Conservation (phyloP, 53 echinoderm and acorn worm species). For the Stichopus horrens region DNA sequence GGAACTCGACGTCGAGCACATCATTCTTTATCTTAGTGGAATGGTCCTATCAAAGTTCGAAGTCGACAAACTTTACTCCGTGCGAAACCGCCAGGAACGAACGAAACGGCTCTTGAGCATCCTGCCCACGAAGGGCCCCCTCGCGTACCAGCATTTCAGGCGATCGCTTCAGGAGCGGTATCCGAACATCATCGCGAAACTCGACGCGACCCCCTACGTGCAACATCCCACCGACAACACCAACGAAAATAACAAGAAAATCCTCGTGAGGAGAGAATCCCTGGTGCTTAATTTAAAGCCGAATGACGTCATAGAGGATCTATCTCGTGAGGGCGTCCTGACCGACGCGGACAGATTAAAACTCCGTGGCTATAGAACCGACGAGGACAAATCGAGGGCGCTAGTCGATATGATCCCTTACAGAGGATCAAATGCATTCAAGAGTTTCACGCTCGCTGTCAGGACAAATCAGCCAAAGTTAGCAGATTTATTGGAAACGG, state of each 20-base stretch:
- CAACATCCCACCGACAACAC: slow-evolving; percentile 11
- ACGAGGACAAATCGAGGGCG: slow-evolving; percentile 74
- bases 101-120: slow-evolving; percentile 71
- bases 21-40: slow-evolving; percentile 74
- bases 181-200: slow-evolving; percentile 64
- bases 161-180: slow-evolving; percentile 81
- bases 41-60: slow-evolving; percentile 69
- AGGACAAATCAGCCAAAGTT: slow-evolving; percentile 72
- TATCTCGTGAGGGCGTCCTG: slow-evolving; percentile 69
- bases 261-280: slow-evolving; percentile 60
- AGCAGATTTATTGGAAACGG: slow-evolving; percentile 72
- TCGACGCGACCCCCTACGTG: slow-evolving; percentile 58
- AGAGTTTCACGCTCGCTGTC: slow-evolving; percentile 69
- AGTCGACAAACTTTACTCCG: slow-evolving; percentile 75
- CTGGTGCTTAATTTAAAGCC: slow-evolving; percentile 77
- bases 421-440: slow-evolving; percentile 72
- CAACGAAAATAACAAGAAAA: slow-evolving; percentile 37
- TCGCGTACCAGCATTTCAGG: slow-evolving; percentile 91
- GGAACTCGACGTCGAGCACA: slow-evolving; percentile 72
- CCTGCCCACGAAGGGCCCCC: slow-evolving; percentile 65
- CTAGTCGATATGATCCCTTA: slow-evolving; percentile 70
- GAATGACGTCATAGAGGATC: slow-evolving; percentile 60
- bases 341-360: slow-evolving; percentile 62
- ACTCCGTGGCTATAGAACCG: slow-evolving; percentile 63
- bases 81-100: slow-evolving; percentile 50